These are phyloP conservation scores for Meiosimyza platycephala DNA, from an alignment of 2,888 invertebrate species.

Conservation along the genomic window DNA sequence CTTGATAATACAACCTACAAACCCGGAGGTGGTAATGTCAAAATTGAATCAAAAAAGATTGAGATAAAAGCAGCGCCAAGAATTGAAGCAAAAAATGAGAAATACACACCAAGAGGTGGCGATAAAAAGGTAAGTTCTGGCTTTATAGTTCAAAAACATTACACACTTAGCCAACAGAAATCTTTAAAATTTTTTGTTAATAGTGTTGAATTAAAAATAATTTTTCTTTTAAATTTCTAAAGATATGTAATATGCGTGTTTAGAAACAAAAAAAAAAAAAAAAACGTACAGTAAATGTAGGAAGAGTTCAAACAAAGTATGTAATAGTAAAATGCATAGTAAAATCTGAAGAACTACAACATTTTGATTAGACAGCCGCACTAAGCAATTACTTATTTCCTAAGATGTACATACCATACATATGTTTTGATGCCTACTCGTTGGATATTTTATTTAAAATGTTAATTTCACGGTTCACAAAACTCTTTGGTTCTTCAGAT, in stretches of 20 bases:
- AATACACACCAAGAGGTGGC: slow-evolving; percentile 87
- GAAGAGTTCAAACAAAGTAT: too few relatives aligned
- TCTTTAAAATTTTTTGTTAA: too few relatives aligned
- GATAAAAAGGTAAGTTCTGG: slow-evolving; percentile 82
- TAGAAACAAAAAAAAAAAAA: too few relatives aligned
- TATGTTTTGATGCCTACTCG: not conserved
- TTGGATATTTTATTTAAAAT: slow-evolving; percentile 29
- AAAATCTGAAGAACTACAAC: too few relatives aligned
- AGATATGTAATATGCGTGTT: not conserved
- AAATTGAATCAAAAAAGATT: slow-evolving; percentile 88
- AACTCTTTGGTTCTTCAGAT: slow-evolving; percentile 39
- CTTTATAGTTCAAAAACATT: slow-evolving; percentile 2
- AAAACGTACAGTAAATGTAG: too few relatives aligned
- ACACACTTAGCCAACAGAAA: too few relatives aligned
- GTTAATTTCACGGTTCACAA: slow-evolving; percentile 64
- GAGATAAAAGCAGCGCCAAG: slow-evolving; percentile 87
- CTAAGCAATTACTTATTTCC: not conserved
- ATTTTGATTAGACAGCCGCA: not conserved
- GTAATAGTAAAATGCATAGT: too few relatives aligned
- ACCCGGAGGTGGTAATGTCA: slow-evolving; percentile 89
- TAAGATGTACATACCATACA: not conserved
- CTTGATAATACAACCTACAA: slow-evolving; percentile 89
- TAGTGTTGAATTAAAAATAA: too few relatives aligned
- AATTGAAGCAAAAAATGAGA: slow-evolving; percentile 92
- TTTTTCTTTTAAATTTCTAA: not conserved